Conservation (phyloP, 2,113 vertebrate genomes). For the Alaudala cheleensis region DNA sequence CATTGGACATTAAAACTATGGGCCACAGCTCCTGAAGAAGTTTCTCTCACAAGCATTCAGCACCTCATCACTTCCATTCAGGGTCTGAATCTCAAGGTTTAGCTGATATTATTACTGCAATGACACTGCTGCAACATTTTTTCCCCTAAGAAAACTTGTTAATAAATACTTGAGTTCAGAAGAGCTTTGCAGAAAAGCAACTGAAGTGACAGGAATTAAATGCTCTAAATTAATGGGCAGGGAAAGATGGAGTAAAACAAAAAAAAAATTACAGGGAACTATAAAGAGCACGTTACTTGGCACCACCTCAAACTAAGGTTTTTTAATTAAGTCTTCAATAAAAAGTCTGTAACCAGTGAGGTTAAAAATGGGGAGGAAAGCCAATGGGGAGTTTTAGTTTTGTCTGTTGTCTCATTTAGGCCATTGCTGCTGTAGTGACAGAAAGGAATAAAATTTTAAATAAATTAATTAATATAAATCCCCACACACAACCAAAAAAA, state of each 20-base stretch:
- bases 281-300: neutral
- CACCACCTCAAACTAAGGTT: neutral
- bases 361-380: neutral
- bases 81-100: neutral
- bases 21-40: neutral
- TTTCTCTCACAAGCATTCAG: neutral
- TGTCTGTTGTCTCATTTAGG: neutral
- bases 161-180: neutral
- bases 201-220: neutral
- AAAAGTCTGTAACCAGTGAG: neutral
- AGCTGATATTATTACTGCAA: neutral
- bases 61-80: neutral
- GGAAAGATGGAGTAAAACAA: neutral
- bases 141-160: neutral
- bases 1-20: neutral
- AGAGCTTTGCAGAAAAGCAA: neutral
- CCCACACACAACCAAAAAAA: neutral
- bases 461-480: neutral
- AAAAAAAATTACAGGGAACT: neutral
- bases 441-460: neutral
- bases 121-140: neutral
- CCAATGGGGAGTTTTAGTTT: neutral
- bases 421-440: neutral
- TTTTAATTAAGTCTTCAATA: neutral
- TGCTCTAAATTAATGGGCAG: neutral